Conservation (phyloP, 2,113 vertebrate species). For the Eudyptes chrysolophus region DNA sequence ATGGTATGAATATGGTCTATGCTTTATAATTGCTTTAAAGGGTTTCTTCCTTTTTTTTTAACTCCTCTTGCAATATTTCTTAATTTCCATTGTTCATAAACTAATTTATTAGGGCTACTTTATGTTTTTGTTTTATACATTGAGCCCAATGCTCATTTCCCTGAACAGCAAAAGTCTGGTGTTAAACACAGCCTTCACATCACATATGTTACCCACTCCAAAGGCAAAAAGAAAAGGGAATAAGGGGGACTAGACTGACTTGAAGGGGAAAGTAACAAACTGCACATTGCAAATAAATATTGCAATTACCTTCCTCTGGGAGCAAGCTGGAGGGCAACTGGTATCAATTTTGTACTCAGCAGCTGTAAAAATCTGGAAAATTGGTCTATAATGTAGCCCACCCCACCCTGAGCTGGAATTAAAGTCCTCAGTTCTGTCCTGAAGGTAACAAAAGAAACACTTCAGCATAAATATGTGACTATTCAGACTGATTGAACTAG, state of each 20-base stretch:
- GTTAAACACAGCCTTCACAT: not conserved
- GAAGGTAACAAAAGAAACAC: not conserved
- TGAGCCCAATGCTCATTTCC: not conserved
- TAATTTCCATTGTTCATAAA: not conserved
- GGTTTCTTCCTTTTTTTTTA: not conserved
- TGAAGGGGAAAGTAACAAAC: not conserved
- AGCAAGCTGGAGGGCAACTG: not conserved
- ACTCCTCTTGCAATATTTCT: not conserved
- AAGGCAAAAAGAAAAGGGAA: not conserved
- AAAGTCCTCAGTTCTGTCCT: not conserved
- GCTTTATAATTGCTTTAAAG: not conserved
- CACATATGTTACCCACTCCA: not conserved
- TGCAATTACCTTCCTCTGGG: not conserved
- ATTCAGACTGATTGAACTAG: not conserved
- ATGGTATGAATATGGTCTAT: not conserved
- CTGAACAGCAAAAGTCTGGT: not conserved
- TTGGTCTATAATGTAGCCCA: not conserved
- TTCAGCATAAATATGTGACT: not conserved
- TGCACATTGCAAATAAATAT: not conserved
- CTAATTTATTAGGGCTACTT: not conserved
- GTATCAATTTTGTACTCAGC: not conserved
- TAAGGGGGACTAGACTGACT: not conserved
- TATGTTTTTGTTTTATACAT: not conserved
- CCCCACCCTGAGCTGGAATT: not conserved
- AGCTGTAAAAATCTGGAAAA: not conserved